Evolutionary conservation across 1,140 invertebrate genomes (phyloP).

Genomic region (Papilio helenus): DNA sequence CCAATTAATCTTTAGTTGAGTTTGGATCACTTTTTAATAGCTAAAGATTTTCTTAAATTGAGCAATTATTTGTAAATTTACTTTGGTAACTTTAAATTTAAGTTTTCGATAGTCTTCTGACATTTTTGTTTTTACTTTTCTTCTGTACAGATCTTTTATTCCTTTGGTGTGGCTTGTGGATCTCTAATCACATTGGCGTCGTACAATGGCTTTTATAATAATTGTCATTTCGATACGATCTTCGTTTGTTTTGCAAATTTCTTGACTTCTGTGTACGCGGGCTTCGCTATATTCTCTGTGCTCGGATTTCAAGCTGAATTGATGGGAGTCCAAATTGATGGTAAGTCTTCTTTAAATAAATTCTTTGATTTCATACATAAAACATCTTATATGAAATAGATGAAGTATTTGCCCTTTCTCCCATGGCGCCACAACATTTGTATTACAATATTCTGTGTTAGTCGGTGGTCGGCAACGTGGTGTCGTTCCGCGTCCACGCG

Average conservation of each 20-base stretch:
- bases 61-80: background rate
- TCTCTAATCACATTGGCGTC: constrained; percentile 89
- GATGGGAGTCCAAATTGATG: constrained; percentile 85
- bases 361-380: too few relatives aligned
- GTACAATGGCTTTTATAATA: constrained; percentile 89
- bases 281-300: constrained; percentile 91
- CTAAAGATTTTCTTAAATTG: background rate
- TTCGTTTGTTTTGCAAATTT: constrained; percentile 89
- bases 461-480: constrained; percentile 94
- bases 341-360: constrained; percentile 53
- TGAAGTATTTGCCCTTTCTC: too few relatives aligned
- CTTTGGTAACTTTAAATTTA: background rate
- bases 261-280: constrained; percentile 88
- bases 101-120: background rate
- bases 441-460: constrained; percentile 61
- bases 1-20: background rate
- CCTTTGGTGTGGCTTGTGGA: constrained; percentile 88
- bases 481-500: constrained; percentile 97
- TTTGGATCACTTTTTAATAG: constrained; percentile 9
- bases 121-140: background rate
- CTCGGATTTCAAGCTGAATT: constrained; percentile 89
- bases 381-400: too few relatives aligned
- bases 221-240: constrained; percentile 88
- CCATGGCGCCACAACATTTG: background rate
- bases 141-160: constrained; percentile 87